phyloP scores from a whole-genome alignment of 2,113 vertebrate genomes.

The Upupa epops region DNA sequence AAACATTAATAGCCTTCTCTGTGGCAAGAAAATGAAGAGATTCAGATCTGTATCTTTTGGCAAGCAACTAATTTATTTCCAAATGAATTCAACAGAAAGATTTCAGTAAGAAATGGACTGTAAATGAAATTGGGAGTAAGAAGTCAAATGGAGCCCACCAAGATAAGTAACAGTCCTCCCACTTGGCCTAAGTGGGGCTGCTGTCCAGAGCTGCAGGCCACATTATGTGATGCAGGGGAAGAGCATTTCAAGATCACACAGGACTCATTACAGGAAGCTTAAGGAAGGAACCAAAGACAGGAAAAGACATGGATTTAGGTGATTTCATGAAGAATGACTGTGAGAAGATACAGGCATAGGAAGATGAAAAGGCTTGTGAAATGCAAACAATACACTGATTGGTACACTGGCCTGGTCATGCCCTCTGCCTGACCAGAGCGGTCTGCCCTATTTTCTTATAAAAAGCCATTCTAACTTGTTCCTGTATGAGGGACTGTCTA shows the following conservation, averaged over 20 bases:
- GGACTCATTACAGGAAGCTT: background rate
- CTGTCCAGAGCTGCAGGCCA: background rate
- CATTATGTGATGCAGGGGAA: background rate
- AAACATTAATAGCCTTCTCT: background rate
- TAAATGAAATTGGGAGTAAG: background rate
- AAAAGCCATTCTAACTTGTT: background rate
- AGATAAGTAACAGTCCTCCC: background rate
- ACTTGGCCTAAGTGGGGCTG: background rate
- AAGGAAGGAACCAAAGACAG: background rate
- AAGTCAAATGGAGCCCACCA: background rate
- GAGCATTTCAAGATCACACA: no score
- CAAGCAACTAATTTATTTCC: background rate
- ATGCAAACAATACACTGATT: accelerated
- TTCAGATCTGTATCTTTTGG: background rate
- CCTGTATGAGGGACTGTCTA: background rate
- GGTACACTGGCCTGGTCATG: background rate
- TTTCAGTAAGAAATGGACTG: background rate
- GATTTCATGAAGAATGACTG: background rate
- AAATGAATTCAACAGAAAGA: background rate
- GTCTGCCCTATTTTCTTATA: background rate
- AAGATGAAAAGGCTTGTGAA: background rate
- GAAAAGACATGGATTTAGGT: background rate
- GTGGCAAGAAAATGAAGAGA: background rate
- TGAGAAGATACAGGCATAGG: background rate
- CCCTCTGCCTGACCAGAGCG: background rate